A percentile compares a stretch with the other conserved stretches of the same genome.
Conservation (phyloP, 2,113 vertebrate species). For the Atlantisia rogersi region DNA sequence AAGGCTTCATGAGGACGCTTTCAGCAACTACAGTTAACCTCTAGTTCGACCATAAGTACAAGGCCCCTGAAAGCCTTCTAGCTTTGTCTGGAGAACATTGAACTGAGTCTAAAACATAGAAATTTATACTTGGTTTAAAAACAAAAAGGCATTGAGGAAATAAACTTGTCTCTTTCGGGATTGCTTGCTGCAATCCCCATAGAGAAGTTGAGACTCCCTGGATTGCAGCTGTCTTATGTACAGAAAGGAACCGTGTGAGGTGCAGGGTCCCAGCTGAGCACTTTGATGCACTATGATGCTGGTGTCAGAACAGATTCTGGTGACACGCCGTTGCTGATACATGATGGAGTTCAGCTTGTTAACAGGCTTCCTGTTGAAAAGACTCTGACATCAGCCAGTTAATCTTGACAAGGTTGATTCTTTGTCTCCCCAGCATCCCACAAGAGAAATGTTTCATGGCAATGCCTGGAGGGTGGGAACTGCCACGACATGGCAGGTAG, state of each 20-base stretch:
- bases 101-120: background rate
- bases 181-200: background rate
- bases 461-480: slow-evolving; percentile 39
- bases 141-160: background rate
- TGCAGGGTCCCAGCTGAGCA: background rate
- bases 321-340: background rate
- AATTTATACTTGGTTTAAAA: background rate
- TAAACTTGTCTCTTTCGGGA: background rate
- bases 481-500: background rate
- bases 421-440: background rate
- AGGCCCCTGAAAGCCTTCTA: background rate
- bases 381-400: slow-evolving; percentile 54
- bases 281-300: background rate
- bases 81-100: background rate
- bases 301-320: slow-evolving; percentile 39
- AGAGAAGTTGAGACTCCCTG: background rate
- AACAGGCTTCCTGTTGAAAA: background rate
- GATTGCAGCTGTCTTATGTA: background rate
- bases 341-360: slow-evolving; percentile 33
- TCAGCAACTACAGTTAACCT: background rate
- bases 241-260: background rate
- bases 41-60: background rate
- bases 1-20: background rate
- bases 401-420: slow-evolving; percentile 45
- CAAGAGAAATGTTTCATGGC: background rate